These are phyloP conservation scores for Branchinecta lindahli DNA, from an alignment of 1,140 invertebrate genomes.

Conservation along the genomic window DNA sequence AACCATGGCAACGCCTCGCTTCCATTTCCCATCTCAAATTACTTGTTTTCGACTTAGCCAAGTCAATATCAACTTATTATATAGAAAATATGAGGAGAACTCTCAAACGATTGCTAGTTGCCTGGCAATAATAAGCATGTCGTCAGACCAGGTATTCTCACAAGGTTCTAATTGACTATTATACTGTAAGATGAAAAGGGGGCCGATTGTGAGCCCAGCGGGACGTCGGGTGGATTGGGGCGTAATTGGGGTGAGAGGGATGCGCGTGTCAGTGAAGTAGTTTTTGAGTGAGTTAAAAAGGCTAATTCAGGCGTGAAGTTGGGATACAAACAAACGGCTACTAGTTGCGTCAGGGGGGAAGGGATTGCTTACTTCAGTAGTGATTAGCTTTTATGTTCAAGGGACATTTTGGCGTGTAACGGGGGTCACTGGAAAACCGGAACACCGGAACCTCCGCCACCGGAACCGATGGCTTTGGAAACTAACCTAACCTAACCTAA, in stretches of 20 bases:
- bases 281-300: conserved; percentile 9
- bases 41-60: conserved; percentile 1
- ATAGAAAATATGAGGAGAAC: conserved; percentile 2
- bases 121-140: conserved; percentile 9
- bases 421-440: too few relatives aligned
- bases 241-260: conserved; percentile 1
- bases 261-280: neutral
- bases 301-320: conserved; percentile 8
- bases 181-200: conserved; percentile 6
- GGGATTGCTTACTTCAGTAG: neutral
- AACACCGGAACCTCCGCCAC: too few relatives aligned
- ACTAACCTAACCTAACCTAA: too few relatives aligned
- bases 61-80: conserved; percentile 9
- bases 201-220: neutral
- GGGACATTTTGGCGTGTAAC: too few relatives aligned
- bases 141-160: conserved; percentile 9
- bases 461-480: too few relatives aligned
- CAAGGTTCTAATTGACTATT: conserved; percentile 10
- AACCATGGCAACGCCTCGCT: neutral
- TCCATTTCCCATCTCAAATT: neutral
- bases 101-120: neutral
- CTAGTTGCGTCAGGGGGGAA: neutral
- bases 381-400: too few relatives aligned
- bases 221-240: conserved; percentile 3
- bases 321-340: neutral